A percentile compares a stretch with the other conserved stretches of the same genome.
Evolutionary conservation across 2,888 invertebrate species (phyloP).

Genomic region (Pterobdella sp.): DNA sequence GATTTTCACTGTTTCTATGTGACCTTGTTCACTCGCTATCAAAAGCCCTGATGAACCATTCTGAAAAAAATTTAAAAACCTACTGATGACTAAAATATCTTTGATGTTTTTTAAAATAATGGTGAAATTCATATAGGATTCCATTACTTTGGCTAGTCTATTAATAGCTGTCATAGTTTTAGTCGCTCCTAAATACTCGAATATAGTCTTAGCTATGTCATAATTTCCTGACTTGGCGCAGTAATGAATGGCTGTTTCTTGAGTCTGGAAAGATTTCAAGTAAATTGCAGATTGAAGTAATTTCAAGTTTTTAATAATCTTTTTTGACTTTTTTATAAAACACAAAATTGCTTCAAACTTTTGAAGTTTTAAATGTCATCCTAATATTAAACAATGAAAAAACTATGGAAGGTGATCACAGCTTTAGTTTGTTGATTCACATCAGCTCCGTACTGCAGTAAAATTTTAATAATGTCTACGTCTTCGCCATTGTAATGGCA

Average conservation of each 20-base stretch:
- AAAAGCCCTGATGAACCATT: constrained; percentile 87
- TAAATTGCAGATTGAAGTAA: too few species aligned
- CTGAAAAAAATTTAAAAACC: constrained; percentile 39
- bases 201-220: constrained; percentile 85
- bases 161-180: constrained; percentile 89
- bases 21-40: constrained; percentile 89
- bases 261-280: constrained; percentile 55
- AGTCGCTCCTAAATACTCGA: constrained; percentile 76
- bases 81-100: not conserved
- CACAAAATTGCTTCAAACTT: too few species aligned
- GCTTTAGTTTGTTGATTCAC: constrained; percentile 69
- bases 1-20: constrained; percentile 76
- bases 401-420: constrained; percentile 45
- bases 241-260: constrained; percentile 90
- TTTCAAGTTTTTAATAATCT: too few species aligned
- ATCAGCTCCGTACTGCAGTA: constrained; percentile 85
- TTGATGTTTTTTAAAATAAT: too few species aligned
- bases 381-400: constrained; percentile 5
- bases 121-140: too few species aligned
- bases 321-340: too few species aligned
- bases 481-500: constrained; percentile 68
- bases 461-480: constrained; percentile 73
- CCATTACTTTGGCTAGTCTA: constrained; percentile 73
- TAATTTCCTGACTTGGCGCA: constrained; percentile 91
- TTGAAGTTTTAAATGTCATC: too few species aligned